These are phyloP conservation scores for Coenonympha glycerion DNA, from an alignment of 2,888 invertebrate species.

Conservation along the genomic window DNA sequence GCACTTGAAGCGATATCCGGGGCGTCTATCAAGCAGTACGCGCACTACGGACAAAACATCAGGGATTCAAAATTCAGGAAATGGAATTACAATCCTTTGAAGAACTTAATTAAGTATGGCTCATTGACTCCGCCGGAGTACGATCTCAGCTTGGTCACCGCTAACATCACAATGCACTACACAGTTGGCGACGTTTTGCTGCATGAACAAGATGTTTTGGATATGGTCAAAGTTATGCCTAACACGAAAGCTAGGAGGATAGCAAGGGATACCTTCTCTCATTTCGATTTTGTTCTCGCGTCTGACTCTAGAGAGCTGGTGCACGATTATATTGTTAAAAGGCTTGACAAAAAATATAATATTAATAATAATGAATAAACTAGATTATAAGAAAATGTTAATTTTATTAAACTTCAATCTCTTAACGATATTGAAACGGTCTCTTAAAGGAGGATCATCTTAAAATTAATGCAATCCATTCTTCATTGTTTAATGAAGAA, in stretches of 20 bases:
- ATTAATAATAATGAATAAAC: constrained; percentile 1
- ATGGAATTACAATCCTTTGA: constrained; percentile 29
- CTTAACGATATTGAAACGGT: too few relatives aligned
- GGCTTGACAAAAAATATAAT: constrained; percentile 19
- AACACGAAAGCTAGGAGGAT: constrained; percentile 28
- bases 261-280: constrained; percentile 29
- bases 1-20: constrained; percentile 24
- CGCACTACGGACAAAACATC: constrained; percentile 36
- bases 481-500: too few relatives aligned
- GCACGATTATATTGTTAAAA: constrained; percentile 29
- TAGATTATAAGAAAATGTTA: background rate
- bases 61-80: constrained; percentile 29
- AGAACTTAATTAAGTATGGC: constrained; percentile 29
- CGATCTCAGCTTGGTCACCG: constrained; percentile 29
- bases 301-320: constrained; percentile 29
- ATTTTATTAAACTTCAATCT: background rate
- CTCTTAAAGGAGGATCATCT: too few relatives aligned
- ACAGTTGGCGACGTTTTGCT: constrained; percentile 29
- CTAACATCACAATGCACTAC: constrained; percentile 31
- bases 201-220: constrained; percentile 30
- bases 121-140: constrained; percentile 25
- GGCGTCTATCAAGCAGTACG: constrained; percentile 33
- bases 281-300: constrained; percentile 30
- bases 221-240: constrained; percentile 30
- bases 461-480: too few relatives aligned